Evolutionary conservation across 2,888 invertebrate species (phyloP).

Genomic region (Plagiodera versicolora): DNA sequence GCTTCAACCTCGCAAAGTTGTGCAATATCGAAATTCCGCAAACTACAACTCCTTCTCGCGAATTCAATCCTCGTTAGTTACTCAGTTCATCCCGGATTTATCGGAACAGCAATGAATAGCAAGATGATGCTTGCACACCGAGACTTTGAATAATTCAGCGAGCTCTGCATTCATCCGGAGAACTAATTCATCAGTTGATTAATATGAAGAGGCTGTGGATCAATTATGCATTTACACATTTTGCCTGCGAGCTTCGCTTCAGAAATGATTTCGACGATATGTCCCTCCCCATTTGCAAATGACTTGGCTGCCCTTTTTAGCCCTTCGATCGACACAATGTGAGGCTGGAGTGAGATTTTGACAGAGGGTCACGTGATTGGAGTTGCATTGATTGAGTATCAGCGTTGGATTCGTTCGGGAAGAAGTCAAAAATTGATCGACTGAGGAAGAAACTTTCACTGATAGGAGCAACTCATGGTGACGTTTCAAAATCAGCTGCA

Average conservation of each 20-base stretch:
- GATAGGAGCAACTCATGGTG: too few relatives aligned
- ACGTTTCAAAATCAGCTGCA: too few relatives aligned
- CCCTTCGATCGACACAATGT: slow-evolving; percentile 46
- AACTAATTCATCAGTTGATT: slow-evolving; percentile 49
- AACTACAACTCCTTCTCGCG: not conserved
- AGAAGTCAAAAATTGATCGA: too few relatives aligned
- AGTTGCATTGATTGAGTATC: too few relatives aligned
- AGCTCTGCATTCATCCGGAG: slow-evolving; percentile 33
- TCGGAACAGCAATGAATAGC: slow-evolving; percentile 23
- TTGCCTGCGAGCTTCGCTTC: slow-evolving; percentile 20
- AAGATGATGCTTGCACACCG: slow-evolving; percentile 31
- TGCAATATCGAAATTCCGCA: not conserved
- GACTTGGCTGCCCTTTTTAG: slow-evolving; percentile 51
- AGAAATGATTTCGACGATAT: slow-evolving; percentile 52
- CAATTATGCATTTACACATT: slow-evolving; percentile 47
- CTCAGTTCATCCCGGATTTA: slow-evolving; percentile 23
- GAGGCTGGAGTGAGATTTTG: slow-evolving; percentile 52
- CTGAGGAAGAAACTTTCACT: too few relatives aligned
- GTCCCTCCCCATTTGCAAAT: slow-evolving; percentile 57
- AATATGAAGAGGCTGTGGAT: slow-evolving; percentile 48
- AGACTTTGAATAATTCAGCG: slow-evolving; percentile 42
- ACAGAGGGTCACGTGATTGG: slow-evolving; percentile 49
- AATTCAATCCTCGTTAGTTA: slow-evolving; percentile 16
- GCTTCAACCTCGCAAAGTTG: not conserved
- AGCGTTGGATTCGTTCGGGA: too few relatives aligned